Conservation (phyloP, 2,888 invertebrate genomes). For the Netelia inedita region DNA sequence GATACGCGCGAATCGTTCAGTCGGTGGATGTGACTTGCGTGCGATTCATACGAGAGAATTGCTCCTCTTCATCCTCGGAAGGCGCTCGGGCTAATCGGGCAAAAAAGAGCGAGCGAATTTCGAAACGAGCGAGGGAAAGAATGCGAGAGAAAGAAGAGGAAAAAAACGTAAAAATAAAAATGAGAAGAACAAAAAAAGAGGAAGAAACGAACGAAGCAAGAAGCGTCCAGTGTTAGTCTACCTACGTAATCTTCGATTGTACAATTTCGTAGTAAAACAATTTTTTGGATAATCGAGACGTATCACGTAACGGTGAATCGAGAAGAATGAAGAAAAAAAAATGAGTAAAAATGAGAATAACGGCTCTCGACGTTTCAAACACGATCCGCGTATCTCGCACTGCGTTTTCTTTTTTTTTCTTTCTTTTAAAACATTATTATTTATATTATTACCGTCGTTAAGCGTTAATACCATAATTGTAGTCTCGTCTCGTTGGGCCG, state of each 20-base stretch:
- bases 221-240: conserved; percentile 74
- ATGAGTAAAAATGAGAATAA: background rate
- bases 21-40: conserved; percentile 44
- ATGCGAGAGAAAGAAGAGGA: conserved; percentile 8
- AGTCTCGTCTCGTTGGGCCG: conserved; percentile 24
- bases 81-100: no score
- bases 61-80: background rate
- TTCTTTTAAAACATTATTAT: conserved; percentile 15
- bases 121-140: conserved; percentile 21
- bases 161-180: conserved; percentile 10
- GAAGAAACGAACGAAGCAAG: conserved; percentile 20
- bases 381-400: background rate
- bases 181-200: background rate
- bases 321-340: no score
- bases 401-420: no score
- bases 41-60: conserved; percentile 29
- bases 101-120: no score
- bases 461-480: conserved; percentile 11
- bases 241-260: conserved; percentile 59
- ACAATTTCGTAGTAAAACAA: conserved; percentile 52
- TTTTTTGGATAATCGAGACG: background rate
- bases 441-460: conserved; percentile 37
- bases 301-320: background rate
- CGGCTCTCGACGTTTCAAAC: background rate
- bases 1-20: background rate